Conservation (phyloP, 2,113 vertebrate species). For the Pangasianodon hypophthalmus region DNA sequence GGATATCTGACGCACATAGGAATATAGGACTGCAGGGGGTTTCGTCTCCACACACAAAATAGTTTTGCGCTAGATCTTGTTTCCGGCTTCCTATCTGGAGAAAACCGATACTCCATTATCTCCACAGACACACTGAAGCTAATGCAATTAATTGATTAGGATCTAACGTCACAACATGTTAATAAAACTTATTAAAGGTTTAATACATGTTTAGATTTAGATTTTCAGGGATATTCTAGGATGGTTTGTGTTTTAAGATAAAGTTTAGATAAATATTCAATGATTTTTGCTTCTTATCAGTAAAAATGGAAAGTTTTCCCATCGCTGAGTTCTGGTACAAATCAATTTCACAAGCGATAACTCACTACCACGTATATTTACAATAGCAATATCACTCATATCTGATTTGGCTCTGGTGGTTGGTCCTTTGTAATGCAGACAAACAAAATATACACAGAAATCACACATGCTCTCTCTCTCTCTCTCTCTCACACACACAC, state of each 20-base stretch:
- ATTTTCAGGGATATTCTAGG: background rate
- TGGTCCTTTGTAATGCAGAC: background rate
- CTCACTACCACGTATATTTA: background rate
- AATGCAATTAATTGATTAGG: background rate
- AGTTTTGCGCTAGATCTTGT: constrained; percentile 3
- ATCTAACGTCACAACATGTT: background rate
- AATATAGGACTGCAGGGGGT: constrained; percentile 16
- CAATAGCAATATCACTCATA: background rate
- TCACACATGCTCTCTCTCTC: background rate
- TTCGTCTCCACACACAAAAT: background rate
- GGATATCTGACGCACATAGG: constrained; percentile 14
- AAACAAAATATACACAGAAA: background rate
- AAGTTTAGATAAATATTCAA: background rate
- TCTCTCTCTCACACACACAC: too few species aligned
- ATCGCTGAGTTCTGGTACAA: background rate
- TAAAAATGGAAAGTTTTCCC: background rate
- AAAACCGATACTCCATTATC: background rate
- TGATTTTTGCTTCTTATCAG: background rate
- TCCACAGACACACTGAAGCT: background rate
- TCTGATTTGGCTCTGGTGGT: background rate
- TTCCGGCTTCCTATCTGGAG: constrained; percentile 14
- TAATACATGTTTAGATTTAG: background rate
- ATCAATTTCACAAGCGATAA: background rate
- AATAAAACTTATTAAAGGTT: background rate
- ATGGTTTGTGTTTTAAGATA: background rate